Conservation (phyloP, 2,797 vertebrate genomes). For the Lindbergichthys nudifrons region DNA sequence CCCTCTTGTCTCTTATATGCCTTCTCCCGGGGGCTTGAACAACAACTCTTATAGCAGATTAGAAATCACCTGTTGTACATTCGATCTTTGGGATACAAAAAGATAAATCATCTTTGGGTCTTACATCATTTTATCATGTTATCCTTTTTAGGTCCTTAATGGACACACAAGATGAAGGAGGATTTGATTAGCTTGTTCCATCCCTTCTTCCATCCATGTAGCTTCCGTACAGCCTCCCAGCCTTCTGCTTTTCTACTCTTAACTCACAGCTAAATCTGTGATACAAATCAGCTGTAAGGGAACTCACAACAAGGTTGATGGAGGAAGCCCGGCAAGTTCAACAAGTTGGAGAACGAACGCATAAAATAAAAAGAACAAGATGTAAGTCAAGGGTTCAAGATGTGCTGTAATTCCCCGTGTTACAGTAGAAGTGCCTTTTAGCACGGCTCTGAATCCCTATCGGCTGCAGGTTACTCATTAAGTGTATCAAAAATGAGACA, state of each 20-base stretch:
- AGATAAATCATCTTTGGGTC: slow-evolving; percentile 10
- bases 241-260: slow-evolving; percentile 77
- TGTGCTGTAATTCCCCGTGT: not conserved
- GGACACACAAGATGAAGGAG: slow-evolving; percentile 53
- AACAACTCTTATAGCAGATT: slow-evolving; percentile 24
- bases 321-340: slow-evolving; percentile 10
- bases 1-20: slow-evolving; percentile 15
- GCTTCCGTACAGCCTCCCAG: slow-evolving; percentile 45
- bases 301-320: slow-evolving; percentile 40
- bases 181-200: slow-evolving; percentile 53
- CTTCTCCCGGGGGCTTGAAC: not conserved
- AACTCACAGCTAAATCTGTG: slow-evolving; percentile 56
- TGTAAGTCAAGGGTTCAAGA: not conserved
- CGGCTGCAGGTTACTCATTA: slow-evolving; percentile 7
- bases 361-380: not conserved
- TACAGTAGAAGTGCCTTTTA: not conserved
- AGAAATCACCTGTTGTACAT: slow-evolving; percentile 14
- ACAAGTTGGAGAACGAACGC: not conserved
- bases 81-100: not conserved
- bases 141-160: slow-evolving; percentile 31
- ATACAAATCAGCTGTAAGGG: slow-evolving; percentile 70
- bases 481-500: not conserved
- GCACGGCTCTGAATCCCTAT: not conserved
- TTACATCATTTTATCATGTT: slow-evolving; percentile 9
- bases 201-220: slow-evolving; percentile 43